These are phyloP conservation scores for Cheumatopsyche charites DNA, from an alignment of 1,140 invertebrate species.

Conservation along the genomic window DNA sequence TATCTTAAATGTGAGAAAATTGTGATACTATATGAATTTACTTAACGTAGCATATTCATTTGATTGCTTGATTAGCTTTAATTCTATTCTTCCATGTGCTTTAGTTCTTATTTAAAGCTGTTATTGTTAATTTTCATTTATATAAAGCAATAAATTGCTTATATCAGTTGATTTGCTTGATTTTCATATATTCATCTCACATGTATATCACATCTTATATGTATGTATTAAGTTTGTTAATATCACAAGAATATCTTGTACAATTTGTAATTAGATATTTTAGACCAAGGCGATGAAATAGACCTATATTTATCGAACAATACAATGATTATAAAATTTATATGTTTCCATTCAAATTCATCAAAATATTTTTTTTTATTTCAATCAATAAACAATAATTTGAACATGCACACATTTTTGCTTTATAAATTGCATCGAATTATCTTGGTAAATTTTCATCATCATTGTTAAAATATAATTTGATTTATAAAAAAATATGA, in stretches of 20 bases:
- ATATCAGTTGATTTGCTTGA: not conserved
- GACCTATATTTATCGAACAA: not conserved
- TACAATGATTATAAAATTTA: no score
- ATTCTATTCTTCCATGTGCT: conserved; percentile 19
- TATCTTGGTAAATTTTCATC: no score
- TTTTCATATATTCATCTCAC: not conserved
- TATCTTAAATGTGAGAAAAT: not conserved
- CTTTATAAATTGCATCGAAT: no score
- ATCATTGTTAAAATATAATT: no score
- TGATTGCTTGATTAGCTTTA: conserved; percentile 6
- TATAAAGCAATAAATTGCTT: not conserved
- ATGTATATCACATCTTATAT: no score
- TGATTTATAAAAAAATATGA: no score
- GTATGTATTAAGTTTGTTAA: not conserved
- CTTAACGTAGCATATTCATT: not conserved
- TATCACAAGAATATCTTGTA: not conserved
- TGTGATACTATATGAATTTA: conserved; percentile 12
- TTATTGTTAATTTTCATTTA: no score
- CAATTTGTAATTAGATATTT: not conserved
- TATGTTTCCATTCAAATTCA: no score
- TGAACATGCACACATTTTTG: no score
- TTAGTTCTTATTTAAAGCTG: no score
- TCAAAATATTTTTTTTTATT: not conserved
- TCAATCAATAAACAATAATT: not conserved
- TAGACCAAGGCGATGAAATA: not conserved